A percentile compares a stretch with the other conserved stretches of the same genome.
Evolutionary conservation across 2,888 invertebrate species (phyloP).

Genomic region (Oscheius sp.): DNA sequence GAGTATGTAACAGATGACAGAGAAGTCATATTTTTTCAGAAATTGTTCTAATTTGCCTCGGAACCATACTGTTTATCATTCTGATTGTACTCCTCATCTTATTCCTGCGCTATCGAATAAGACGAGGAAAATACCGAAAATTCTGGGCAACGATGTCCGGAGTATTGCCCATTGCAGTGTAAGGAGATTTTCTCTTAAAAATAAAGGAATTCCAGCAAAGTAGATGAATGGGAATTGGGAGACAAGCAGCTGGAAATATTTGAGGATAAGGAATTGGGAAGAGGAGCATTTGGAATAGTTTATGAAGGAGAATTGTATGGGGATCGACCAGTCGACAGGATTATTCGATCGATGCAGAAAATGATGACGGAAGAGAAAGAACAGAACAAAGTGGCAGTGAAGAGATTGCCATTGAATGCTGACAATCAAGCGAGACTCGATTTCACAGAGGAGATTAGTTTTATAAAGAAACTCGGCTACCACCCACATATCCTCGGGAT

Average conservation of each 20-base stretch:
- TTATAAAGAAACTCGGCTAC: neutral
- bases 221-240: constrained; percentile 60
- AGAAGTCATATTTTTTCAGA: no score
- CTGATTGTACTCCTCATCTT: no score
- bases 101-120: no score
- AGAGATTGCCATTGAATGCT: neutral
- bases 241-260: constrained; percentile 48
- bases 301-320: constrained; percentile 61
- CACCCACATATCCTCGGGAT: constrained; percentile 19
- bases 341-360: neutral
- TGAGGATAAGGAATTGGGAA: constrained; percentile 57
- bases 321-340: neutral
- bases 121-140: no score
- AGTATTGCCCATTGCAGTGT: no score
- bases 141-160: no score
- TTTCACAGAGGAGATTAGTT: neutral
- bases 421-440: neutral
- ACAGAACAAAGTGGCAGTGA: constrained; percentile 1
- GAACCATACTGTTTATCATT: no score
- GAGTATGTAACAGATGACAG: no score
- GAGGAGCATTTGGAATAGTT: constrained; percentile 65
- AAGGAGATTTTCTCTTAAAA: neutral
- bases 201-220: neutral
- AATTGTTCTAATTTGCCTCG: no score
- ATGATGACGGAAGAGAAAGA: neutral